phyloP scores from a whole-genome alignment of 1,140 invertebrate species.

The Drosophila ironensis region DNA sequence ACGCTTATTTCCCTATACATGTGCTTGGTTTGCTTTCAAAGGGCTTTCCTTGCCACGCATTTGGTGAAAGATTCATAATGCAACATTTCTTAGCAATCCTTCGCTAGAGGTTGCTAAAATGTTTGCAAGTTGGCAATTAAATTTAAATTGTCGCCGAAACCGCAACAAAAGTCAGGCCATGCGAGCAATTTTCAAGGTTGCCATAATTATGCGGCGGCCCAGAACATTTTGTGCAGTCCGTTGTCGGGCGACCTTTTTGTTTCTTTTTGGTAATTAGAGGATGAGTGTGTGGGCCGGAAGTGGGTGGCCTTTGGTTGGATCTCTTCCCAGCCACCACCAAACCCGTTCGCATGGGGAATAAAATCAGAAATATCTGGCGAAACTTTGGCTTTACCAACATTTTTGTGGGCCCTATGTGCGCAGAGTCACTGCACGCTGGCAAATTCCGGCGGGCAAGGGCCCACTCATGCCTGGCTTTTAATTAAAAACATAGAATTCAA shows the following conservation, averaged over 20 bases:
- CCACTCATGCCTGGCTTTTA: conserved; percentile 1
- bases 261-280: conserved; percentile 32
- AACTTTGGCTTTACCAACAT: conserved; percentile 1
- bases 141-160: conserved; percentile 12
- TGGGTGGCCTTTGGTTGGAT: conserved; percentile 1
- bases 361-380: background rate
- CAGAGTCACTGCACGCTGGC: background rate
- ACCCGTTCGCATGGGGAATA: conserved; percentile 2
- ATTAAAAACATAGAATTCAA: conserved; percentile 14
- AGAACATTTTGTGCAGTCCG: conserved; percentile 9
- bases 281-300: conserved; percentile 31
- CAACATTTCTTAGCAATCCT: background rate
- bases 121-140: conserved; percentile 5
- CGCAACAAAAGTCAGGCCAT: conserved; percentile 35
- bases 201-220: conserved; percentile 23
- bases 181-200: conserved; percentile 34
- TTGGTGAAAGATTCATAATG: no score
- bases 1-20: no score
- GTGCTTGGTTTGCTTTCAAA: no score
- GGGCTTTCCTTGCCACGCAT: no score
- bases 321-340: background rate
- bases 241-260: background rate
- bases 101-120: background rate
- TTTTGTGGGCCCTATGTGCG: background rate
- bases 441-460: no score